These are phyloP conservation scores for Clupea harengus DNA, from an alignment of 2,113 vertebrate genomes.

Conservation along the genomic window DNA sequence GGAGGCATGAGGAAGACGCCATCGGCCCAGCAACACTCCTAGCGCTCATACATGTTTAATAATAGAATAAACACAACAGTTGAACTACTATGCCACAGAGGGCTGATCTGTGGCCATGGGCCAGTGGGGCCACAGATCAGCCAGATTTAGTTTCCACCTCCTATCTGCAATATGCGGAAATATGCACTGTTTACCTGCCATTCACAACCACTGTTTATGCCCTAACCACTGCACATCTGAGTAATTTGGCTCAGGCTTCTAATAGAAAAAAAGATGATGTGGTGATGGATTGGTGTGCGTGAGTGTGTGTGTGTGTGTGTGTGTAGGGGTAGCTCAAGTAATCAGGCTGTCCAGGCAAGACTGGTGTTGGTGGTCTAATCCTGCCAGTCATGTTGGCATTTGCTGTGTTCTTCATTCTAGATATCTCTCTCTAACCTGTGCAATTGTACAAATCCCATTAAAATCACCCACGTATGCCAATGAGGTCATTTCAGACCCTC, in stretches of 20 bases:
- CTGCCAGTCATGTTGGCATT: background rate
- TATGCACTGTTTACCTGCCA: constrained; percentile 28
- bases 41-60: constrained; percentile 53
- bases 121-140: too few species aligned
- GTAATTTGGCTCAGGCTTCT: constrained; percentile 28
- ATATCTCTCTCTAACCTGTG: background rate
- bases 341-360: background rate
- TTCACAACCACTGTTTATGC: constrained; percentile 38
- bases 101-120: background rate
- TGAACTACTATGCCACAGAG: constrained; percentile 39
- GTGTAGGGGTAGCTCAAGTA: background rate
- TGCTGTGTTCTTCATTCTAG: background rate
- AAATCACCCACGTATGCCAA: background rate
- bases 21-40: constrained; percentile 33
- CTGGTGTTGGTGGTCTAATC: background rate
- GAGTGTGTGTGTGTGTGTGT: background rate
- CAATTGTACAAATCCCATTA: background rate
- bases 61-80: constrained; percentile 45
- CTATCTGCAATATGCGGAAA: constrained; percentile 27
- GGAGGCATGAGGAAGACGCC: constrained; percentile 22
- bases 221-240: constrained; percentile 38
- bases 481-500: background rate
- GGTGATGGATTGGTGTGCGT: background rate
- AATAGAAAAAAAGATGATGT: constrained; percentile 26
- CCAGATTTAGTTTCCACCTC: constrained; percentile 31